Percentiles rank a stretch among this genome's conserved stretches.
These are phyloP conservation scores for Paralichthys olivaceus DNA, from an alignment of 2,113 vertebrate genomes.

Conservation along the genomic window DNA sequence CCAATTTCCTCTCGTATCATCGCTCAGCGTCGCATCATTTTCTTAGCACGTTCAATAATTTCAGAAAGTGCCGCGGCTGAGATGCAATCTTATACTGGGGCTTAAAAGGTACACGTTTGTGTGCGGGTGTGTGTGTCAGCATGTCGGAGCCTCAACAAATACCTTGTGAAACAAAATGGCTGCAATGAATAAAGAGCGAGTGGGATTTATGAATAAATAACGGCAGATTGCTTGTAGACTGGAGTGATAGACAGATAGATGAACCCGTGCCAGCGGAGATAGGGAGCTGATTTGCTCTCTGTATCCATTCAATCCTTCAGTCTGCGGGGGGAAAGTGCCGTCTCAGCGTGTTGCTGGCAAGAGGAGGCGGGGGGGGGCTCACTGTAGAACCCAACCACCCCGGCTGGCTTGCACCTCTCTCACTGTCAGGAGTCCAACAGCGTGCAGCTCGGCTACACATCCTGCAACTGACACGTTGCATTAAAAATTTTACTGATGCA, in stretches of 20 bases:
- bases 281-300: conserved; percentile 79
- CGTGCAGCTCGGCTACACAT: conserved; percentile 28
- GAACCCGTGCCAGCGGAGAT: conserved; percentile 71
- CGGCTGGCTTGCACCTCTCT: conserved; percentile 55
- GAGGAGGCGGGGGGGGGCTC: conserved; percentile 20
- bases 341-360: conserved; percentile 74
- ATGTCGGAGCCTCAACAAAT: conserved; percentile 50
- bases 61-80: conserved; percentile 48
- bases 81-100: conserved; percentile 52
- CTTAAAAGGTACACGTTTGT: conserved; percentile 34
- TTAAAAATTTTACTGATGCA: conserved; percentile 27
- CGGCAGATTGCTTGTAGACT: conserved; percentile 59
- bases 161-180: conserved; percentile 71
- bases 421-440: conserved; percentile 45
- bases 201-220: conserved; percentile 76
- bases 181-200: conserved; percentile 72
- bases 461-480: conserved; percentile 8
- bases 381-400: conserved; percentile 16
- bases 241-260: conserved; percentile 75
- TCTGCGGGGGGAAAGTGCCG: conserved; percentile 67
- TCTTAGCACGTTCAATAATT: conserved; percentile 56
- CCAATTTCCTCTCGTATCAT: conserved; percentile 65
- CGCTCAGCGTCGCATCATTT: conserved; percentile 55
- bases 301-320: conserved; percentile 72
- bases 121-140: conserved; percentile 8